Conservation (phyloP, 1,140 invertebrate genomes). For the Drosophila sproati region DNA sequence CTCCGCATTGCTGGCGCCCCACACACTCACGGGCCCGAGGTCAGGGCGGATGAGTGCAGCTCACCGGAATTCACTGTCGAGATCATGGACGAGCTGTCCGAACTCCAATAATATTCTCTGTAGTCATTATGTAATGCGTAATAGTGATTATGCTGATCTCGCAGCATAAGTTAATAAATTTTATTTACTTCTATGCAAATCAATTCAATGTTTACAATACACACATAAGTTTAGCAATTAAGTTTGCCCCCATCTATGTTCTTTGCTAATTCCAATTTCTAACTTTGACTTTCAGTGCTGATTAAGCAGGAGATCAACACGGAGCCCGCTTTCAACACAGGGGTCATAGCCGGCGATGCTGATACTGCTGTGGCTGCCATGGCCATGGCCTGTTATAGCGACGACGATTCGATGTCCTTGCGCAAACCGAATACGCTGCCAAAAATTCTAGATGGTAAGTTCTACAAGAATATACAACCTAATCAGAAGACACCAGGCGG, state of each 20-base stretch:
- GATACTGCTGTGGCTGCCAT: conserved; percentile 29
- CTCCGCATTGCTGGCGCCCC: conserved; percentile 74
- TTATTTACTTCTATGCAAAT: neutral
- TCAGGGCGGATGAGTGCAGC: conserved; percentile 56
- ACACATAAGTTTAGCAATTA: conserved; percentile 3
- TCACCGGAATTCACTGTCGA: conserved; percentile 69
- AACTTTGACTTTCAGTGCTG: conserved; percentile 50
- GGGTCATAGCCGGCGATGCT: conserved; percentile 13
- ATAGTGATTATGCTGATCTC: neutral
- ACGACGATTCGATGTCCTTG: conserved; percentile 64
- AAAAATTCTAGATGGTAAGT: conserved; percentile 81
- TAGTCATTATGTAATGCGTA: conserved; percentile 17
- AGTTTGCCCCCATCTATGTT: neutral
- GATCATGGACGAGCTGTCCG: conserved; percentile 64
- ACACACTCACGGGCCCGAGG: conserved; percentile 77
- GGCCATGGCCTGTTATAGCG: conserved; percentile 47
- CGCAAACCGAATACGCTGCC: conserved; percentile 67
- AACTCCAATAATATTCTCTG: conserved; percentile 50
- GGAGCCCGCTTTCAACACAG: conserved; percentile 28
- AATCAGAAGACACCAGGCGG: conserved; percentile 77
- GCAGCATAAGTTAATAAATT: conserved; percentile 54
- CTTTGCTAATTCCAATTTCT: conserved; percentile 33
- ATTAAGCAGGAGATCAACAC: conserved; percentile 48
- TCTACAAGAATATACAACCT: conserved; percentile 80
- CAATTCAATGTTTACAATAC: neutral